These are phyloP conservation scores for Pachycephus smyrnensis DNA, from an alignment of 2,888 invertebrate species.

Conservation along the genomic window DNA sequence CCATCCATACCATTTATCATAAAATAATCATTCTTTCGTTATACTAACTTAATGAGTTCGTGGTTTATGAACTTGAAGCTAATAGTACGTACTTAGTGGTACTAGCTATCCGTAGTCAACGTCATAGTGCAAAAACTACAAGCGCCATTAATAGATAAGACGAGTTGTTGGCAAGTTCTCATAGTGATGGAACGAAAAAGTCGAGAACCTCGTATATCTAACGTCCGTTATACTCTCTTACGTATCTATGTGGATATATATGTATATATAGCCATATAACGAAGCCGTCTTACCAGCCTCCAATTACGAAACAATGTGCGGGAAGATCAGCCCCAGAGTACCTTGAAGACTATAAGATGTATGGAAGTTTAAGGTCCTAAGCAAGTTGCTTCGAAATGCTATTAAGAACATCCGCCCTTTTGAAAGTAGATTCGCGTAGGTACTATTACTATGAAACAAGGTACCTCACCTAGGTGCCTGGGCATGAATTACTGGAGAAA, in stretches of 20 bases:
- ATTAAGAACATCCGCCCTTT: background rate
- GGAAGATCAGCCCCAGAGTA: background rate
- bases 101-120: background rate
- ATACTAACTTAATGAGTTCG: background rate
- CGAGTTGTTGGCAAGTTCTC: background rate
- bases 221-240: background rate
- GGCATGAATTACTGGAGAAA: background rate
- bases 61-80: background rate
- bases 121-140: background rate
- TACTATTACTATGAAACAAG: background rate
- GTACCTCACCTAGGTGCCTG: background rate
- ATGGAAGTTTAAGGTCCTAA: background rate
- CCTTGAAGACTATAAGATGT: background rate
- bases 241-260: background rate
- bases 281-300: background rate
- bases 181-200: background rate
- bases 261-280: background rate
- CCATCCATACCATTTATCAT: background rate
- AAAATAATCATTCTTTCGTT: background rate
- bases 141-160: background rate
- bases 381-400: background rate
- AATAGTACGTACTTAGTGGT: background rate
- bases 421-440: background rate
- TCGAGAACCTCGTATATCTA: background rate
- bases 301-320: background rate